Conservation (phyloP, 2,113 vertebrate species). For the Ceuthmochares aereus region DNA sequence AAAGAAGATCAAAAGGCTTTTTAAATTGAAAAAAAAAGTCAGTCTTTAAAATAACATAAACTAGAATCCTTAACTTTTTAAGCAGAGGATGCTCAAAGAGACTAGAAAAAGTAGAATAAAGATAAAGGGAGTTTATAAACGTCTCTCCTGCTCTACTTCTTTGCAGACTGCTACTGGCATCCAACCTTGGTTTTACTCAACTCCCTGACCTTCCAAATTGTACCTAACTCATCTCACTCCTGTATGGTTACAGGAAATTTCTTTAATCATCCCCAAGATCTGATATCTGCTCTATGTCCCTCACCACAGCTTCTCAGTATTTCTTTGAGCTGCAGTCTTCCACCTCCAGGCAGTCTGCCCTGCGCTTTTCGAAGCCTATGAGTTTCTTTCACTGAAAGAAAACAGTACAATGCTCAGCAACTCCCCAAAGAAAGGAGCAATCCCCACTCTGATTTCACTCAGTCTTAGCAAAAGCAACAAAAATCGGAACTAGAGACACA, state of each 20-base stretch:
- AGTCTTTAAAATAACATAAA: background rate
- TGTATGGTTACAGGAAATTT: background rate
- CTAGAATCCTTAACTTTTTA: background rate
- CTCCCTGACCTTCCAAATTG: background rate
- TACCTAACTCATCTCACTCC: background rate
- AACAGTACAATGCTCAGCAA: background rate
- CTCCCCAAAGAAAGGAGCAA: background rate
- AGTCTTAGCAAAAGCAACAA: background rate
- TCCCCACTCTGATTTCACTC: background rate
- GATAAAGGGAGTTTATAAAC: background rate
- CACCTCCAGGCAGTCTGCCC: background rate
- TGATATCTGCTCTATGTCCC: background rate
- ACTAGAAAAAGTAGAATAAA: background rate
- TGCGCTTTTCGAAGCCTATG: background rate
- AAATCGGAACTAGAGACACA: background rate
- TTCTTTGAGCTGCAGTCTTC: background rate
- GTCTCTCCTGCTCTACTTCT: background rate
- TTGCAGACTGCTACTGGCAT: background rate
- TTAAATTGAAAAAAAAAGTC: background rate
- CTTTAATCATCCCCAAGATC: background rate
- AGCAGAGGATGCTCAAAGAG: background rate
- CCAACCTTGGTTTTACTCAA: background rate
- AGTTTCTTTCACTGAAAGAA: background rate
- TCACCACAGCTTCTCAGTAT: background rate
- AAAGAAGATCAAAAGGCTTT: background rate